These are phyloP conservation scores for Megatriorchis doriae DNA, from an alignment of 2,113 vertebrate genomes.

Conservation along the genomic window DNA sequence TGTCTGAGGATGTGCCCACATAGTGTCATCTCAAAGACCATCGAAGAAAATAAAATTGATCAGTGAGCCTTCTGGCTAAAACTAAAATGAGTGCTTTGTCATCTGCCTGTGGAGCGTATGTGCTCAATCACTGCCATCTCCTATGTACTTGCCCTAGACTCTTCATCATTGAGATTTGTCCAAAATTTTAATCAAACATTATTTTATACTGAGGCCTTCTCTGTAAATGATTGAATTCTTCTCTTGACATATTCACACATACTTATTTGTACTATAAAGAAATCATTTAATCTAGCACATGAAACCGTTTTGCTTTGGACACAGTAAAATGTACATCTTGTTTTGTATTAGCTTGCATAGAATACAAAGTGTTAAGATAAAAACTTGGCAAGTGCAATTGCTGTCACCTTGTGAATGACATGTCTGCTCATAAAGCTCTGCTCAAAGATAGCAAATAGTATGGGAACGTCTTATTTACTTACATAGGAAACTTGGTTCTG, in stretches of 20 bases:
- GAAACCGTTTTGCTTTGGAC: slow-evolving; percentile 27
- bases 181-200: slow-evolving; percentile 73
- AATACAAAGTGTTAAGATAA: not conserved
- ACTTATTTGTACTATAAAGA: slow-evolving; percentile 39
- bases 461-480: not conserved
- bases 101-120: not conserved
- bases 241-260: slow-evolving; percentile 41
- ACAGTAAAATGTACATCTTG: not conserved
- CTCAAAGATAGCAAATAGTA: not conserved
- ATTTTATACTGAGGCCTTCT: slow-evolving; percentile 62
- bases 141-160: not conserved
- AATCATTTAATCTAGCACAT: slow-evolving; percentile 49
- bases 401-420: not conserved
- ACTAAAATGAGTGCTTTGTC: slow-evolving; percentile 44
- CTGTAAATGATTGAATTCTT: slow-evolving; percentile 65
- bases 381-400: not conserved
- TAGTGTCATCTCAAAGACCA: slow-evolving; percentile 35
- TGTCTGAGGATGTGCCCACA: slow-evolving; percentile 17
- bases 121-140: slow-evolving; percentile 67
- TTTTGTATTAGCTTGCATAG: not conserved
- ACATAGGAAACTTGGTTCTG: not conserved
- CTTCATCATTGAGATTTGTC: slow-evolving; percentile 65
- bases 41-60: slow-evolving; percentile 63
- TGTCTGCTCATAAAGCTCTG: not conserved
- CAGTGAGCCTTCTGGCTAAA: slow-evolving; percentile 56